Evolutionary conservation across 30 jellyfish, hydroid and myxozoan species (phyloP).

Genomic region (Chironex yamaguchii): DNA sequence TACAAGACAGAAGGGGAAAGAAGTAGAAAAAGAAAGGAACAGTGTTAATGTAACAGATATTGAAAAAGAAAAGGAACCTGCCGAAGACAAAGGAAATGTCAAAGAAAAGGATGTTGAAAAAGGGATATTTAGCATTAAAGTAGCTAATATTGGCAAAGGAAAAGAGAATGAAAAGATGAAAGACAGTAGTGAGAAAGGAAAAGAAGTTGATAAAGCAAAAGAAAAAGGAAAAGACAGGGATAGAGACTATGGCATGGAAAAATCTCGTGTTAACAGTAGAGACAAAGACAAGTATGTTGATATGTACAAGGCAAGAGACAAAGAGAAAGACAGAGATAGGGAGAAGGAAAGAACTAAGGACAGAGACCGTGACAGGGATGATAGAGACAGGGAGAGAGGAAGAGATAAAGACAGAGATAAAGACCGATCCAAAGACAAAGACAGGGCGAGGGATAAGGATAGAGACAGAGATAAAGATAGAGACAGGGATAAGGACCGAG

Average conservation of each 20-base stretch:
- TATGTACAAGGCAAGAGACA: conserved; percentile 6
- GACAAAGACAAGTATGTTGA: conserved; percentile 35
- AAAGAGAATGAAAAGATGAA: conserved; percentile 42
- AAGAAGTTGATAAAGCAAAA: not conserved
- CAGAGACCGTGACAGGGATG: conserved; percentile 19
- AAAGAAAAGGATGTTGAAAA: conserved; percentile 16
- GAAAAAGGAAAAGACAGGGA: conserved; percentile 48
- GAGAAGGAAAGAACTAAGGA: not conserved
- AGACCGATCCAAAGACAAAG: not conserved
- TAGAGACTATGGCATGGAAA: not conserved
- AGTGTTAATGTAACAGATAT: conserved; percentile 33
- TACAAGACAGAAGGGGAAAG: not conserved
- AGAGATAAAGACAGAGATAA: not conserved
- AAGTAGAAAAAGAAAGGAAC: not conserved
- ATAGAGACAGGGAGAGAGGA: conserved; percentile 37
- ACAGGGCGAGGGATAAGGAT: conserved; percentile 2
- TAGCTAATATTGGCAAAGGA: conserved; percentile 15
- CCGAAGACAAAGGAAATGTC: not conserved
- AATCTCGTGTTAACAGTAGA: not conserved
- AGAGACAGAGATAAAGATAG: conserved; percentile 2
- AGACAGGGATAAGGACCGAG: conserved; percentile 23
- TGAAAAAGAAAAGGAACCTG: conserved; percentile 11
- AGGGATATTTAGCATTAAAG: not conserved
- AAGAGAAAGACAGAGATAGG: conserved; percentile 15
- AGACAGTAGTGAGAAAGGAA: conserved; percentile 9